Evolutionary conservation across 1,140 invertebrate species (phyloP).

Genomic region (Panagrolaimus sp.): DNA sequence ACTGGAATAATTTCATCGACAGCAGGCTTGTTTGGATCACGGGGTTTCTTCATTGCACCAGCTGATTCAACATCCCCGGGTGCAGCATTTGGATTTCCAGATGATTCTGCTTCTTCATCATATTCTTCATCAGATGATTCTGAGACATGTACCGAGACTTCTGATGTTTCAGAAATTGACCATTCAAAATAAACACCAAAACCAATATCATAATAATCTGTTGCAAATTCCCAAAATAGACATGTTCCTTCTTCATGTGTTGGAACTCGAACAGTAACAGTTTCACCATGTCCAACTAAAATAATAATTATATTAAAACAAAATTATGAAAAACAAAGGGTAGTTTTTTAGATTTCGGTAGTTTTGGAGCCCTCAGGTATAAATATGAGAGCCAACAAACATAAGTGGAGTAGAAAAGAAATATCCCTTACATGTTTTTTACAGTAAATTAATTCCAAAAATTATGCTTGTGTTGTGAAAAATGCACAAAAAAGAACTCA

Average conservation of each 20-base stretch:
- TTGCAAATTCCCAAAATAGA: conserved; percentile 99
- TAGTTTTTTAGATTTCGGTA: too few relatives aligned
- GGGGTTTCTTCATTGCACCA: conserved; percentile 15
- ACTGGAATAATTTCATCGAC: conserved; percentile 79
- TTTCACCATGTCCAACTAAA: conserved; percentile 95
- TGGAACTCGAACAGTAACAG: conserved; percentile 90
- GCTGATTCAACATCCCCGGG: conserved; percentile 45
- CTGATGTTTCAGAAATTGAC: conserved; percentile 66
- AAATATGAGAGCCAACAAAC: too few relatives aligned
- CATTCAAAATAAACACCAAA: conserved; percentile 99
- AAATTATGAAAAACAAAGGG: too few relatives aligned
- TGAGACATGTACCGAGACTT: conserved; percentile 57
- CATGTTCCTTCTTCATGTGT: conserved; percentile 87
- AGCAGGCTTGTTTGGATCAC: conserved; percentile 62
- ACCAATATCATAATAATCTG: conserved; percentile 94
- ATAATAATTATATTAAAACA: too few relatives aligned
- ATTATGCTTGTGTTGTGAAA: too few relatives aligned
- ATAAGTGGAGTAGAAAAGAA: too few relatives aligned
- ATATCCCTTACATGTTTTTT: too few relatives aligned
- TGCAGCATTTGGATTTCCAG: conserved; percentile 7
- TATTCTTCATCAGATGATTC: conserved; percentile 57
- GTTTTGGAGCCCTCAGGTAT: too few relatives aligned
- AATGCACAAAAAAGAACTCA: too few relatives aligned
- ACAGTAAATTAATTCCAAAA: too few relatives aligned
- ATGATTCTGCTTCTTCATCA: conserved; percentile 43